Conservation (phyloP, 2,797 vertebrate species). For the Pangasius macronema region DNA sequence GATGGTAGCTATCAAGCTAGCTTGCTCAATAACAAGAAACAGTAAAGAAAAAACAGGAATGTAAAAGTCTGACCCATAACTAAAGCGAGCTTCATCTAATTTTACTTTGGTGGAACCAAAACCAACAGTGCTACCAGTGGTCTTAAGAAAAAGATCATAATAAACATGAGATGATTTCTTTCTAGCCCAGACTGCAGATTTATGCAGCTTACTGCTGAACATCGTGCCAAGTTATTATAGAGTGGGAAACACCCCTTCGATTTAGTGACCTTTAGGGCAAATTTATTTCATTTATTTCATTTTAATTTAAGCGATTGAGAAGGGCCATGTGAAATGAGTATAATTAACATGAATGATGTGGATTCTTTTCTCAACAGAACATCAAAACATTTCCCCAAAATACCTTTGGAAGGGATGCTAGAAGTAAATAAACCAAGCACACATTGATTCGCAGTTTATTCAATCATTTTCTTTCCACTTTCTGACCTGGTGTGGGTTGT, state of each 20-base stretch:
- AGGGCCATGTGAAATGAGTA: background rate
- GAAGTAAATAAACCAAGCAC: background rate
- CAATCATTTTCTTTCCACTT: background rate
- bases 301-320: background rate
- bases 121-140: background rate
- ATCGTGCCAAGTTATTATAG: background rate
- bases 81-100: background rate
- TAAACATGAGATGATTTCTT: background rate
- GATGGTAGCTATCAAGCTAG: background rate
- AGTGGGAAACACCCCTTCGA: background rate
- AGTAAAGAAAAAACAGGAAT: background rate
- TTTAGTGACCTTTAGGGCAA: background rate
- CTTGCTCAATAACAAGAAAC: background rate
- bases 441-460: background rate
- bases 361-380: background rate
- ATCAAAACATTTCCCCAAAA: background rate
- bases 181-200: background rate
- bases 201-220: background rate
- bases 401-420: background rate
- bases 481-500: background rate
- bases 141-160: background rate
- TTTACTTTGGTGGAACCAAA: background rate
- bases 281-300: background rate
- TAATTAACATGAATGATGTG: background rate
- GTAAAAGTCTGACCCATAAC: background rate